These are phyloP conservation scores for Sardina pilchardus DNA, from an alignment of 2,113 vertebrate genomes.

Conservation along the genomic window DNA sequence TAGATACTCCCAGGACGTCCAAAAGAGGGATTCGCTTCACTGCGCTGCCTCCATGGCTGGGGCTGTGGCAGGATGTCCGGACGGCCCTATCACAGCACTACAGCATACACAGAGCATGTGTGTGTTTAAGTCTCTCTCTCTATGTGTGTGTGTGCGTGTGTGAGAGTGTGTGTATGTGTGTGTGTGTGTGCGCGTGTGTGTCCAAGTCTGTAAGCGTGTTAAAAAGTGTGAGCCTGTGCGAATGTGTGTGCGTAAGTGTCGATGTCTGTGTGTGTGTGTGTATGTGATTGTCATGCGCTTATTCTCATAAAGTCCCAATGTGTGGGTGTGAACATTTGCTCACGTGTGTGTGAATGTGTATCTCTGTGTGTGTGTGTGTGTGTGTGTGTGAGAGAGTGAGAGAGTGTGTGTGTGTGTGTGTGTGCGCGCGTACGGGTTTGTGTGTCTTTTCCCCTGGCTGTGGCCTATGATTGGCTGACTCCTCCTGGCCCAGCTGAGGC, in stretches of 20 bases:
- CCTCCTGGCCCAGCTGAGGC: conserved; percentile 66
- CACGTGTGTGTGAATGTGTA: conserved; percentile 39
- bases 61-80: conserved; percentile 38
- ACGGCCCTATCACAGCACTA: not conserved
- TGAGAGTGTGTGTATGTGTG: too few species aligned
- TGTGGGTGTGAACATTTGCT: conserved; percentile 20
- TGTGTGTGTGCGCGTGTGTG: conserved; percentile 29
- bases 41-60: conserved; percentile 21
- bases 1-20: conserved; percentile 6
- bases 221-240: conserved; percentile 11
- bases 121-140: not conserved
- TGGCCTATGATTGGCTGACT: conserved; percentile 51
- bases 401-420: not conserved
- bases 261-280: conserved; percentile 57
- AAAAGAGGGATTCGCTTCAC: conserved; percentile 32
- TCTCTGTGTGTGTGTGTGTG: conserved; percentile 30
- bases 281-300: conserved; percentile 34
- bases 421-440: not conserved
- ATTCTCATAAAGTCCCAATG: not conserved
- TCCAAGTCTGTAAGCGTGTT: conserved; percentile 38
- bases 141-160: conserved; percentile 21
- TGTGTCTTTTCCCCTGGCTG: conserved; percentile 19
- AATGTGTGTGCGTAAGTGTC: conserved; percentile 35
- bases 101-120: conserved; percentile 4
- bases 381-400: conserved; percentile 18